Evolutionary conservation across 1,140 invertebrate genomes (phyloP), one percentile per base, ranked within the genome.

Genomic region (Eriosoma lanigerum): DNA sequence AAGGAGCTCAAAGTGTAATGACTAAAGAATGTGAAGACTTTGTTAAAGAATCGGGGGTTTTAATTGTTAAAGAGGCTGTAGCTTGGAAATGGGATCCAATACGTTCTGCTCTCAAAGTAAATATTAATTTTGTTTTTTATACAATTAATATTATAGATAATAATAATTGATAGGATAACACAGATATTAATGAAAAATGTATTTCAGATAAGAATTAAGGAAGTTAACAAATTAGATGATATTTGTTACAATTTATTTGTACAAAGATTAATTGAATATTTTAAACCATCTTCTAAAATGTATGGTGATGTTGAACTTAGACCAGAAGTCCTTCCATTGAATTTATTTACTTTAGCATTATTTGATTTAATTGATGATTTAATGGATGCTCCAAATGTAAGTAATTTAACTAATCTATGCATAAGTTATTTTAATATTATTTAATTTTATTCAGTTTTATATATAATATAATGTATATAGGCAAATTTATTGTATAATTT

Each of bases 71-170:
- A 81, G 91, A 93, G 84, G 89, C 90, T 13, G 89, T 89, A 48
- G 87, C 88, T 10, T 96, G 95, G 94, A 91, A 96, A 85, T 96
- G 94, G 94, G 91, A 93, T 83, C 87, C 93, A 24, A 92, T 96
- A 82, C 87, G 89, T 81, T 90, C 92, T 50, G 89, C 96, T 83
- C 86, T 96, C 6, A 93, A 92, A 89, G 93, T 94, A 86, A 68
- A 66, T 19, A 10, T 21, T 17, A 13, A 80, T 68, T 68, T 1
- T 68, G 19, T 64, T 38, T n/a, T 76, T n/a, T n/a, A n/a, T n/a
- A n/a, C 44, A 70, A 29, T 44, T 72, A 10, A 26, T 29, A 84
- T 48, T 19, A 50, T 64, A 0, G 32, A 38, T 38, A 4, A 38
- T 38, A 38, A 38, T 4, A 38, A 38, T 38, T 38, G n/a, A n/a